A percentile compares a stretch with the other conserved stretches of the same genome.
Conservation (phyloP, 2,113 vertebrate species). For the Chlamydotis undulata region DNA sequence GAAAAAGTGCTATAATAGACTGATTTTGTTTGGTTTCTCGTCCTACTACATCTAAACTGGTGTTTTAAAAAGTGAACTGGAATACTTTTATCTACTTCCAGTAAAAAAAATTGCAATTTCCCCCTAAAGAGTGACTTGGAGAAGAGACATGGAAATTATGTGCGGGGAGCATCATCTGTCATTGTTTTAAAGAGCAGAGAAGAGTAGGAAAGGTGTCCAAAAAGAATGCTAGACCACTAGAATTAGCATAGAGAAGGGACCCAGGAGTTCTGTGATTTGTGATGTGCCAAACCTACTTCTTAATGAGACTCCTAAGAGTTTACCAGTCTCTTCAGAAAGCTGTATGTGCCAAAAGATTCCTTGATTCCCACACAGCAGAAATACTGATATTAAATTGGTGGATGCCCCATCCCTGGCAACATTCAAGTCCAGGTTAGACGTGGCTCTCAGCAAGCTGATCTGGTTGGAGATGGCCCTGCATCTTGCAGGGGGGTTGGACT, state of each 20-base stretch:
- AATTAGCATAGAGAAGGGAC: background rate
- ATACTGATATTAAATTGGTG: background rate
- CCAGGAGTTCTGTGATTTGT: background rate
- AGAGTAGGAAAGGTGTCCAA: background rate
- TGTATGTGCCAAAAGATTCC: background rate
- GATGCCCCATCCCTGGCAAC: too few species aligned
- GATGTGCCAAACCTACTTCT: background rate
- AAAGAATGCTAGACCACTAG: rapidly evolving
- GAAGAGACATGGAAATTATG: background rate
- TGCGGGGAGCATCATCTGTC: background rate
- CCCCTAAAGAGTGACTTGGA: background rate
- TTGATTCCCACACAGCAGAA: background rate
- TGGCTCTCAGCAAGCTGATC: too few species aligned
- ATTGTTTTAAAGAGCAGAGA: background rate
- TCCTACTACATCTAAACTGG: background rate
- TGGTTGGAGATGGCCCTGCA: too few species aligned
- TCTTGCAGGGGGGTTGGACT: too few species aligned
- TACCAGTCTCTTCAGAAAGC: background rate
- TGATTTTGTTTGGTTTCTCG: background rate
- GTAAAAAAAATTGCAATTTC: background rate
- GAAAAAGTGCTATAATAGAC: background rate
- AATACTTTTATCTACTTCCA: background rate
- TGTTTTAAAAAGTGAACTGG: background rate
- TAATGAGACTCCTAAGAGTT: background rate
- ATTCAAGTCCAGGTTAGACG: too few species aligned